Evolutionary conservation across 2,113 vertebrate species (phyloP).

Genomic region (Lophius piscatorius): DNA sequence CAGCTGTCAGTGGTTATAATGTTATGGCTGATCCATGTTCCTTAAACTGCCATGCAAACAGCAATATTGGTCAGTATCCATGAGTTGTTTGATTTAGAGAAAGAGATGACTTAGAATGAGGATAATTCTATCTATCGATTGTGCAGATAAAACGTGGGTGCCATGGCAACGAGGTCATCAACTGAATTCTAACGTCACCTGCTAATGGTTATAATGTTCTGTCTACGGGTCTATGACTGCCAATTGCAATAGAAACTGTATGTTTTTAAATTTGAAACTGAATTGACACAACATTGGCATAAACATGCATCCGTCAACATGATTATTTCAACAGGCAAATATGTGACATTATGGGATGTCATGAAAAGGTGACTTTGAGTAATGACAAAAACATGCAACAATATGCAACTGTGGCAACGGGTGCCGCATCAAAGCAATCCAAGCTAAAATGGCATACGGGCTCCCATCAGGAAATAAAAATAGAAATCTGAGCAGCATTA

Average conservation of each 20-base stretch:
- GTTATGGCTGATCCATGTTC: too few species aligned
- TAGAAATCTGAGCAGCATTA: constrained; percentile 58
- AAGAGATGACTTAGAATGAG: too few species aligned
- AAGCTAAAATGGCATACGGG: constrained; percentile 54
- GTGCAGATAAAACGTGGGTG: too few species aligned
- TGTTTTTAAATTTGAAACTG: constrained; percentile 13
- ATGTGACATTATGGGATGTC: constrained; percentile 52
- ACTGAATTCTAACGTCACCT: too few species aligned
- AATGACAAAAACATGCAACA: constrained; percentile 65
- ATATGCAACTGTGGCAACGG: constrained; percentile 48
- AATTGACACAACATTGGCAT: neutral
- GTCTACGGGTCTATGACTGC: too few species aligned
- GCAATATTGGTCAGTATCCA: too few species aligned
- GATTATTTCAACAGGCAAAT: constrained; percentile 59
- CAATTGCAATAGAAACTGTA: constrained; percentile 1
- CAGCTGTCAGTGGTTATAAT: too few species aligned
- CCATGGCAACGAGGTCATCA: too few species aligned
- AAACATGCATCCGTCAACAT: constrained; percentile 31
- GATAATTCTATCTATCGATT: too few species aligned
- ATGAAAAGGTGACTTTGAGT: constrained; percentile 72
- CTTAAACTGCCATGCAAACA: too few species aligned
- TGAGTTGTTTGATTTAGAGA: too few species aligned
- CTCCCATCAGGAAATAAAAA: constrained; percentile 65
- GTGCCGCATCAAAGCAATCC: constrained; percentile 56
- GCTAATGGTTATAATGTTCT: too few species aligned